Evolutionary conservation across 1,140 invertebrate species (phyloP).

Genomic region (Tribolium madens): DNA sequence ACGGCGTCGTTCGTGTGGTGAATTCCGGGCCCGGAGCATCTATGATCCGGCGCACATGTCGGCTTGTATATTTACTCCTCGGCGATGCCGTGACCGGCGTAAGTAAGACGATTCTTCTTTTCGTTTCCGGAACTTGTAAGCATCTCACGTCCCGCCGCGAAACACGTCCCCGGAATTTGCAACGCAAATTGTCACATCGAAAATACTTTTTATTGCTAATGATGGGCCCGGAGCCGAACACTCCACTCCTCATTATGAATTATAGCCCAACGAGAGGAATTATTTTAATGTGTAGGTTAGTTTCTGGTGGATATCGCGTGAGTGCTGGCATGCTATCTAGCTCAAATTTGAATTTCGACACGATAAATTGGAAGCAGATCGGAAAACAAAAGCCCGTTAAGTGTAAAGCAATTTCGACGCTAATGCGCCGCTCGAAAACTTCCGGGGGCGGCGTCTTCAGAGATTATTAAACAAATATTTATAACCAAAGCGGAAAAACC

Average conservation of each 20-base stretch:
- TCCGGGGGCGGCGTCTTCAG: background rate
- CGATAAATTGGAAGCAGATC: background rate
- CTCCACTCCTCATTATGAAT: too few relatives aligned
- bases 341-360: background rate
- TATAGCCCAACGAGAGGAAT: background rate
- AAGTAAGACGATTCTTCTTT: slow-evolving; percentile 35
- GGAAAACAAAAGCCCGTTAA: background rate
- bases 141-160: slow-evolving; percentile 26
- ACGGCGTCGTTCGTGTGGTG: slow-evolving; percentile 13
- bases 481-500: background rate
- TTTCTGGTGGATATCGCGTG: background rate
- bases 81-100: slow-evolving; percentile 22
- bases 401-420: background rate
- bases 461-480: background rate
- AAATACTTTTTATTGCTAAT: slow-evolving; percentile 37
- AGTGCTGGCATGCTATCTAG: background rate
- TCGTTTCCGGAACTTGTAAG: slow-evolving; percentile 27
- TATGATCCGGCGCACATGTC: slow-evolving; percentile 34
- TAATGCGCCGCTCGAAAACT: background rate
- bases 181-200: slow-evolving; percentile 37
- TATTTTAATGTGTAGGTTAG: background rate
- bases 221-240: background rate
- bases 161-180: slow-evolving; percentile 32
- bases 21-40: slow-evolving; percentile 33
- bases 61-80: slow-evolving; percentile 37